Conservation (phyloP, 2,113 vertebrate species). For the Hiodon tergisus region DNA sequence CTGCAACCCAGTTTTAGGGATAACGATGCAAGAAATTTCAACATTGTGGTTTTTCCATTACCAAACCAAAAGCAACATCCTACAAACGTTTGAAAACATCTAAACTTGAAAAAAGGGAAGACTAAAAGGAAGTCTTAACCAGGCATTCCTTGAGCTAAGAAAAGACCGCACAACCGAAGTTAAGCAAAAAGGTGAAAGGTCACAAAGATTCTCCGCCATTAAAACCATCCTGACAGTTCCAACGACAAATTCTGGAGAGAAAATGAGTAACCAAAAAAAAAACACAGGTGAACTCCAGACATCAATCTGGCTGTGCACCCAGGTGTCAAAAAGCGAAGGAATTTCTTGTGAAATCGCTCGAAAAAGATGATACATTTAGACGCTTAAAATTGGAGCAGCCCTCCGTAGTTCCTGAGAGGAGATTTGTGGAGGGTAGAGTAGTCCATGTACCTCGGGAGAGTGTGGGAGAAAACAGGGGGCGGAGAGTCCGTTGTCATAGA, state of each 20-base stretch:
- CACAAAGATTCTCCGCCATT: background rate
- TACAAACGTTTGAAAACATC: too few relatives aligned
- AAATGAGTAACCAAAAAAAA: background rate
- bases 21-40: too few relatives aligned
- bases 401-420: background rate
- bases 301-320: background rate
- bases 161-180: background rate
- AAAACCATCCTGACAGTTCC: background rate
- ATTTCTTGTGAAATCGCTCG: background rate
- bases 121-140: too few relatives aligned
- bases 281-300: background rate
- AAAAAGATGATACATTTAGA: conserved; percentile 14
- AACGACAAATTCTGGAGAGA: background rate
- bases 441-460: background rate
- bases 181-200: background rate
- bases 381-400: background rate
- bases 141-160: too few relatives aligned
- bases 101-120: too few relatives aligned
- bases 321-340: background rate
- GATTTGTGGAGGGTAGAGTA: conserved; percentile 1
- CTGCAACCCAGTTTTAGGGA: too few relatives aligned
- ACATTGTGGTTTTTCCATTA: too few relatives aligned
- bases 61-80: too few relatives aligned
- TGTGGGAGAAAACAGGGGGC: background rate
- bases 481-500: conserved; percentile 6